Evolutionary conservation across 1,140 invertebrate species (phyloP).

Genomic region (Anoplophora glabripennis): DNA sequence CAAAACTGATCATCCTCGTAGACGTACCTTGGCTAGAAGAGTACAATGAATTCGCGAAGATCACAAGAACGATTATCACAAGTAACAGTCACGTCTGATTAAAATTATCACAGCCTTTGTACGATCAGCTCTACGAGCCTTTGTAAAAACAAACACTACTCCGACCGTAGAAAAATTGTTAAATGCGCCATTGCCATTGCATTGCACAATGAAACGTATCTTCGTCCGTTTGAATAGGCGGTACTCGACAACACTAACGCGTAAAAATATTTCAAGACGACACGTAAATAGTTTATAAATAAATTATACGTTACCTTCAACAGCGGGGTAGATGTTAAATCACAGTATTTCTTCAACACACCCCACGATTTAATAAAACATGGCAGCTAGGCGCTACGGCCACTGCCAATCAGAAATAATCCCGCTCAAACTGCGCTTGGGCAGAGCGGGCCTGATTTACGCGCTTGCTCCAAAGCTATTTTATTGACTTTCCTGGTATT

Average conservation of each 20-base stretch:
- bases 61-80: too few relatives aligned
- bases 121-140: not conserved
- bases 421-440: slow-evolving; percentile 36
- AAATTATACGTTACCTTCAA: slow-evolving; percentile 9
- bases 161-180: not conserved
- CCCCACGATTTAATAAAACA: slow-evolving; percentile 34
- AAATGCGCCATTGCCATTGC: slow-evolving; percentile 12
- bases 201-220: slow-evolving; percentile 1
- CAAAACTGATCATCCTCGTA: too few relatives aligned
- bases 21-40: too few relatives aligned
- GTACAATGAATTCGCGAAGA: too few relatives aligned
- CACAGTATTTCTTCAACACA: slow-evolving; percentile 30
- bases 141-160: slow-evolving; percentile 1
- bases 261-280: not conserved
- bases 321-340: slow-evolving; percentile 13
- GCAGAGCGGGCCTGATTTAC: slow-evolving; percentile 14
- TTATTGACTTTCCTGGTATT: slow-evolving; percentile 22
- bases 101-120: not conserved
- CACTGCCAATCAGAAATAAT: slow-evolving; percentile 31
- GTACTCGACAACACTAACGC: not conserved
- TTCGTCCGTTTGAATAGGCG: not conserved
- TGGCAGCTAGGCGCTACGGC: slow-evolving; percentile 37
- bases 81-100: not conserved
- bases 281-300: slow-evolving; percentile 3
- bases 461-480: slow-evolving; percentile 8